Base-by-base conservation (phyloP, 53 echinoderm and acorn worm genomes). In the Glandiceps talaboti region DNA sequence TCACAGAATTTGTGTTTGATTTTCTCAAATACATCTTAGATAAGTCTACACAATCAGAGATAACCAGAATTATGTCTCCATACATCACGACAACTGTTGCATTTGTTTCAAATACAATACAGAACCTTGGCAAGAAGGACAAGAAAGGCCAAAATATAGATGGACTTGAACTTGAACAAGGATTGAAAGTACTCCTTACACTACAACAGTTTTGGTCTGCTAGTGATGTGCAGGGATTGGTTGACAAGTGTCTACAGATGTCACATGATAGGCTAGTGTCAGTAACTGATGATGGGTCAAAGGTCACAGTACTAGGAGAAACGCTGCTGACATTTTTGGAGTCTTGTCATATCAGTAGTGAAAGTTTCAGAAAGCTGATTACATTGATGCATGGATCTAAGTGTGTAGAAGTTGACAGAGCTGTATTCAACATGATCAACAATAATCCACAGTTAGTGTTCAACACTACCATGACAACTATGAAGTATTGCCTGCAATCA, bases 351-450 rank as follows among this genome's bases (percentile, higher is more conserved):
- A 6, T 20, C 6, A 20, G 20, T 20, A 6, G 20, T 6, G 6
- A 45, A 20, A 45, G 6, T 45, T 45, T 45, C 20, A 20, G 6
- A 20, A 6, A 31, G 30, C 33, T 85, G 26, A 80, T 80, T 30
- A 76, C 74, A 64, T 29, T 85, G 31, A 80, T 75, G 14, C 76
- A 80, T 25, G 45, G 12, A 76, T 76, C 80, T 27, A 28, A 28
- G 33, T 79, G 74, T 30, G 79, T 31, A 75, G n/a, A 29, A 27
- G 25, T 85, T 76, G 27, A 30, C 0, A 10, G 28, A 25, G 45
- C 76, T 27, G 30, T 85, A 33, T 30, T 78, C 31, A 33, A 85
- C 75, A 33, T 85, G 0, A 28, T 85, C 1, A 28, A 80, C n/a
- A 28, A 76, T 14, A 31, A 85, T 33, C 80, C 30, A 0, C 14